Evolutionary conservation across 2,113 vertebrate genomes (phyloP).

Genomic region (mouse (Mus musculus)): GRCm39 chr6:88301501-88302000

Average conservation of each 20-base stretch:
- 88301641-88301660: neutral
- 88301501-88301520: neutral
- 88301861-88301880: constrained; percentile 14
- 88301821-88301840: neutral
- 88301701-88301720: neutral
- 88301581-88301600: neutral
- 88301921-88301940: neutral
- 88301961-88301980: neutral
- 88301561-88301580: neutral
- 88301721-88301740: neutral
- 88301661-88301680: neutral
- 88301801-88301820: neutral
- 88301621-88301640: neutral
- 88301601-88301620: neutral
- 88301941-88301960: neutral
- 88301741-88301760: neutral
- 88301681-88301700: neutral
- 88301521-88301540: neutral
- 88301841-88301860: neutral
- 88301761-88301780: neutral
- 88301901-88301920: neutral
- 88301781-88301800: neutral
- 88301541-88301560: neutral
- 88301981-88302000: constrained; percentile 13
- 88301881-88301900: neutral